These are phyloP conservation scores for Gephyroberyx darwinii DNA, from an alignment of 2,797 vertebrate species.

Conservation along the genomic window DNA sequence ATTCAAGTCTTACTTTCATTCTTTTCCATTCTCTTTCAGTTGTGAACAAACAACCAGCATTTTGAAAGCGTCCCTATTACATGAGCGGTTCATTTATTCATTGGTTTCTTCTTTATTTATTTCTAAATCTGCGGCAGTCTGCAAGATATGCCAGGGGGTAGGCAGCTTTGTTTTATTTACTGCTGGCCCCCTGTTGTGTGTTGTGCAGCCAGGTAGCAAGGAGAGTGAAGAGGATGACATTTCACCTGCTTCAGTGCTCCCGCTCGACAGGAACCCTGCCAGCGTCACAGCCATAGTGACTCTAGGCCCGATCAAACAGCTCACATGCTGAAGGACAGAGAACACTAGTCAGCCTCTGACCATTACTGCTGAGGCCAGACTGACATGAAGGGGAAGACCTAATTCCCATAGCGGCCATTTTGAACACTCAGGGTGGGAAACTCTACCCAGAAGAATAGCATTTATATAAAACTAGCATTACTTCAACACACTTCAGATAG, in stretches of 20 bases:
- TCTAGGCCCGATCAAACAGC: slow-evolving; percentile 55
- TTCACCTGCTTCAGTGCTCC: slow-evolving; percentile 54
- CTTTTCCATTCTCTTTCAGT: slow-evolving; percentile 19
- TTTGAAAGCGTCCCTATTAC: not conserved
- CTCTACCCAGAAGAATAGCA: not conserved
- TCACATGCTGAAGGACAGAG: slow-evolving; percentile 63
- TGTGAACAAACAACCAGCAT: slow-evolving; percentile 18
- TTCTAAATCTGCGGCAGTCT: slow-evolving; percentile 31
- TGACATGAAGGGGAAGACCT: slow-evolving; percentile 53
- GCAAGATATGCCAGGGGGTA: not conserved
- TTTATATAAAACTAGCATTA: slow-evolving; percentile 11
- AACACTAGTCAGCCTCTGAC: slow-evolving; percentile 32
- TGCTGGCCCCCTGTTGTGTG: slow-evolving; percentile 51
- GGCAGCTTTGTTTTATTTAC: slow-evolving; percentile 55
- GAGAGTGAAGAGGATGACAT: slow-evolving; percentile 63
- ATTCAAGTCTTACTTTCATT: slow-evolving; percentile 12
- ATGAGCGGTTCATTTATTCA: slow-evolving; percentile 18
- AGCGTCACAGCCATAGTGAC: slow-evolving; percentile 51
- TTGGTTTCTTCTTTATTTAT: slow-evolving; percentile 24
- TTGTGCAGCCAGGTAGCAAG: slow-evolving; percentile 56
- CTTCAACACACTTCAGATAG: too few species aligned
- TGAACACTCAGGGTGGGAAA: slow-evolving; percentile 10
- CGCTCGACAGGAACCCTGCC: slow-evolving; percentile 61
- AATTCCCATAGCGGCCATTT: slow-evolving; percentile 35
- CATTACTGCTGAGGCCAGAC: slow-evolving; percentile 34